phyloP scores from a whole-genome alignment of 2,113 vertebrate genomes.

The Ictidomys tridecemlineatus region DNA sequence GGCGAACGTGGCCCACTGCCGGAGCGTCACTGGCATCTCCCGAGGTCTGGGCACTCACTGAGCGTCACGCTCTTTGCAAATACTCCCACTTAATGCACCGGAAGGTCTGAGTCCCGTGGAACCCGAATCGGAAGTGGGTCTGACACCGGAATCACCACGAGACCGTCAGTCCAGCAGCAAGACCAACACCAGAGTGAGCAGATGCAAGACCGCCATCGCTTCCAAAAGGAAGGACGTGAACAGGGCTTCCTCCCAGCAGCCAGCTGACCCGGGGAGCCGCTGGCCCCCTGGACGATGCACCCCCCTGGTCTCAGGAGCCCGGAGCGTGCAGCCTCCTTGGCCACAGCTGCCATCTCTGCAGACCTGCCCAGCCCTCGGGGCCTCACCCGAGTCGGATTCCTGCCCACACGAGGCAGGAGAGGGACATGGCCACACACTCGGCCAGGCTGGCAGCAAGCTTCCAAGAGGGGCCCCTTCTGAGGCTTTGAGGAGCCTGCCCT shows the following conservation, averaged over 20 bases:
- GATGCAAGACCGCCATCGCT: neutral
- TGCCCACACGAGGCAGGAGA: neutral
- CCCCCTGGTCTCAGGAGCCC: neutral
- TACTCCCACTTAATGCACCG: neutral
- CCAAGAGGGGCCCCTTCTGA: no score
- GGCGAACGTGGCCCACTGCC: no score
- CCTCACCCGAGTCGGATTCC: neutral
- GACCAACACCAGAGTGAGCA: neutral
- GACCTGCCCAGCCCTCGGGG: neutral
- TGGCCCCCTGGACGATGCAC: no score
- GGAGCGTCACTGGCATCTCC: neutral
- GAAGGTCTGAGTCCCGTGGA: neutral
- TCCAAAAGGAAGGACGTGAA: no score
- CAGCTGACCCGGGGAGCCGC: neutral
- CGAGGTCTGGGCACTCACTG: neutral
- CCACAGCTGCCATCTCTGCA: neutral
- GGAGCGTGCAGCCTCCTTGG: neutral
- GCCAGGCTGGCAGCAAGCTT: neutral
- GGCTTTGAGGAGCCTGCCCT: no score
- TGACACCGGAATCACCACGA: neutral
- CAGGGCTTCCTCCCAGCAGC: accelerated
- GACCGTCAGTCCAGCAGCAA: neutral
- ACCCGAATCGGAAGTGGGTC: neutral
- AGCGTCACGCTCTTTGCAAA: neutral
- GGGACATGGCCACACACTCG: neutral